phyloP scores from a whole-genome alignment of 2,888 invertebrate species.

The Molorchus minor region DNA sequence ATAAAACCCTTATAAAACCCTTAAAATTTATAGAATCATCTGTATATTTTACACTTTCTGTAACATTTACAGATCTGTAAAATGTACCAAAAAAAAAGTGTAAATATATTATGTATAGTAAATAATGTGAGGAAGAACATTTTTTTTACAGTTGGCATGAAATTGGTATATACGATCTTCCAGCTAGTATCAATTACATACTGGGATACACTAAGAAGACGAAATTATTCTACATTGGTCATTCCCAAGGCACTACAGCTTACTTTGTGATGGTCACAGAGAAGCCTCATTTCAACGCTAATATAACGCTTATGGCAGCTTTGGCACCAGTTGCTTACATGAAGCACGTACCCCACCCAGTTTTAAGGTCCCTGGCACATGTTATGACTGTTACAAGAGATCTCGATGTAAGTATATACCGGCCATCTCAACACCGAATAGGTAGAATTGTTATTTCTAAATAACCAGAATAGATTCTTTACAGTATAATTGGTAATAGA shows the following conservation, averaged over 20 bases:
- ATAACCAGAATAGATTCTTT: background rate
- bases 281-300: constrained; percentile 70
- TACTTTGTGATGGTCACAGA: constrained; percentile 73
- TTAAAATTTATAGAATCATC: no score
- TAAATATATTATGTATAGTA: no score
- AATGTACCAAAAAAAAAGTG: no score
- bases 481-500: no score
- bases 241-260: constrained; percentile 77
- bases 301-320: constrained; percentile 71
- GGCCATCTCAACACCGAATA: background rate
- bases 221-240: constrained; percentile 78
- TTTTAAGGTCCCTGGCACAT: no score
- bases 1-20: no score
- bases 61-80: no score
- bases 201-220: constrained; percentile 66
- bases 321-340: constrained; percentile 74
- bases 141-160: constrained; percentile 75
- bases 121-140: no score
- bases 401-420: constrained; percentile 1
- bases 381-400: constrained; percentile 4
- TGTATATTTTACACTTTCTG: no score
- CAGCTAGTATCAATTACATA: constrained; percentile 79
- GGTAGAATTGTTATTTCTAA: background rate
- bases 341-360: constrained; percentile 42
- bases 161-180: constrained; percentile 79